Base-by-base conservation (phyloP, 2,113 vertebrate species). In the Genyomyrus donnyi region DNA sequence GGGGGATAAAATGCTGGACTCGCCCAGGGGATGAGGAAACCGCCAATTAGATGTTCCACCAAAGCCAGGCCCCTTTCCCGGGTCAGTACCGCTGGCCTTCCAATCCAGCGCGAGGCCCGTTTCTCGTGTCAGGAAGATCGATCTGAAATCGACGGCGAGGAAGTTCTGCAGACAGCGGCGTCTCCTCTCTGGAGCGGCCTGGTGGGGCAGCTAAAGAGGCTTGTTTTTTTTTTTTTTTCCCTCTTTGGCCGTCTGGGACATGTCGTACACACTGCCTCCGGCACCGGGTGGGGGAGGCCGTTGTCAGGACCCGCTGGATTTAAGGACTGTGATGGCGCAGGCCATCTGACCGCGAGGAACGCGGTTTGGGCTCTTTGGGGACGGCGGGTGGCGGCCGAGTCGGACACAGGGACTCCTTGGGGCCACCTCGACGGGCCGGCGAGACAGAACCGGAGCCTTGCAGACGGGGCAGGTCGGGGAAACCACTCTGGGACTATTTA, bases 401-500 rank as follows among this genome's bases (percentile, higher is more conserved):
- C 9, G n/a, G 62, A 70, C 62, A 31, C 62, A 31, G 62, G 62
- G 62, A 70, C 62, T 70, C 62, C 62, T 70, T 3, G 62, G 62
- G 62, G 62, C 10, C 62, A 4, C 10, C 3, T 10, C 0, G 74
- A 42, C 5, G 31, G 74, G 74, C 13, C 3, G 74, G 13, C 74
- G 15, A 42, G 50, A 87, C 83, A 5, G 50, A 9, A n/a, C 19
- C 39, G 21, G 45, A 3, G 45, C 83, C 21, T 85, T 11, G 24
- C 45, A 85, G 85, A 87, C 95, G 92, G 85, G 94, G 92, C 93
- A 93, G 95, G 95, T 90, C 90, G 27, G 56, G 87, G 90, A 92
- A 91, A 91, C 91, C 91, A 91, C 90, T 92, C 93, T 89, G 87
- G 89, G 92, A 92, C 90, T 86, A 89, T 93, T 92, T 88, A 39